Evolutionary conservation across 2,797 vertebrate species (phyloP).

Genomic region (Prionace glauca): DNA sequence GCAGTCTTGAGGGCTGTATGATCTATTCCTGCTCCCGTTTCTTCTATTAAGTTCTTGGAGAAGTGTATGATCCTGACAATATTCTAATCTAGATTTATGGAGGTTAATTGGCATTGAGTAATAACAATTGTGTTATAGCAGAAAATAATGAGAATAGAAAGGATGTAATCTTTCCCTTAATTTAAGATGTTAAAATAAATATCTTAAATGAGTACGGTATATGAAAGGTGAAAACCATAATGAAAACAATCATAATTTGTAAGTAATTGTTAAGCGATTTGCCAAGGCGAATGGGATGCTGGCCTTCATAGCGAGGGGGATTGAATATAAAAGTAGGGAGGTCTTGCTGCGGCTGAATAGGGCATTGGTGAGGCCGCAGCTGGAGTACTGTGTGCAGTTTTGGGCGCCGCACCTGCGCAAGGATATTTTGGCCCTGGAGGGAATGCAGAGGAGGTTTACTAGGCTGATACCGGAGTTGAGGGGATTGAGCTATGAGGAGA

Average conservation of each 20-base stretch:
- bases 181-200: background rate
- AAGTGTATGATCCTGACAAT: background rate
- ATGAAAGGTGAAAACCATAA: background rate
- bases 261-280: background rate
- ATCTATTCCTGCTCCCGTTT: background rate
- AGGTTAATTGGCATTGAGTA: background rate
- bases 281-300: too few relatives aligned
- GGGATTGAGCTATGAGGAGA: too few relatives aligned
- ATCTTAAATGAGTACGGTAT: background rate
- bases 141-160: background rate
- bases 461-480: too few relatives aligned
- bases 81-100: background rate
- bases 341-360: too few relatives aligned
- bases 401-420: too few relatives aligned
- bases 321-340: too few relatives aligned
- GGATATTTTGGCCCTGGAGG: too few relatives aligned
- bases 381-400: too few relatives aligned
- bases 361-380: too few relatives aligned
- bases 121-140: background rate
- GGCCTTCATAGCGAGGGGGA: too few relatives aligned
- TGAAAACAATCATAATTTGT: background rate
- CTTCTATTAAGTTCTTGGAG: background rate
- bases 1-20: background rate
- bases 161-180: background rate
- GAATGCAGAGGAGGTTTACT: too few relatives aligned